These are phyloP conservation scores for Cochlearius cochlearius DNA, from an alignment of 2,113 vertebrate species.

Conservation along the genomic window DNA sequence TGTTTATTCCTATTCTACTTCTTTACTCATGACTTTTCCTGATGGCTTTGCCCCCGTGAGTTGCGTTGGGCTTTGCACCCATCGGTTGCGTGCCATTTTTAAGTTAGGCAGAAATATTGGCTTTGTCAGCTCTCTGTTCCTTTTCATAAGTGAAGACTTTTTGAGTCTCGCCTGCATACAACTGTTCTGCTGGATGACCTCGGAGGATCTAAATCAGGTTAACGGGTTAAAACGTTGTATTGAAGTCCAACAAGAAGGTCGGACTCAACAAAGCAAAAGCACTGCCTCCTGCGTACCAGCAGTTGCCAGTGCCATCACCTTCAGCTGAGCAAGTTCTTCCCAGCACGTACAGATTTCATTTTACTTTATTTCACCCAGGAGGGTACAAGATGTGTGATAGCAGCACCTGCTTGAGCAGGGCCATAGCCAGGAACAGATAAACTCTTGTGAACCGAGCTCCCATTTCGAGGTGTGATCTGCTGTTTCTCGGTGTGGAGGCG, in stretches of 20 bases:
- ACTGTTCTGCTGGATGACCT: not conserved
- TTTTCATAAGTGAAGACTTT: not conserved
- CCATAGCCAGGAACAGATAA: not conserved
- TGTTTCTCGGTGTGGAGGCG: not conserved
- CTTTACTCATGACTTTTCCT: not conserved
- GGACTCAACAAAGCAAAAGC: not conserved
- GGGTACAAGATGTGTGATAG: accelerated
- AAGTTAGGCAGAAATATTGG: not conserved
- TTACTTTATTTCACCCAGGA: not conserved
- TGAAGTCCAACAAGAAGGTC: not conserved
- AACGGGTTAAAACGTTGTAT: not conserved
- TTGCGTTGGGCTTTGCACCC: not conserved
- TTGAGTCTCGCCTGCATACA: not conserved
- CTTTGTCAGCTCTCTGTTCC: not conserved
- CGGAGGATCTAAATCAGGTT: not conserved
- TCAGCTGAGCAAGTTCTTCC: not conserved
- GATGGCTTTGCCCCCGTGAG: not conserved
- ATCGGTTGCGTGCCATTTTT: not conserved
- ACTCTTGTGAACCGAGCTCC: not conserved
- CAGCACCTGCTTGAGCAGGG: not conserved
- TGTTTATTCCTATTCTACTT: not conserved
- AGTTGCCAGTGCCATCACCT: not conserved
- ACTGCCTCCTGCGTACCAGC: not conserved
- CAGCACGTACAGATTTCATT: not conserved
- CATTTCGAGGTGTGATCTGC: not conserved